Base-by-base conservation (phyloP, 2,797 vertebrate genomes). In the Schizopygopsis malacanthus region DNA sequence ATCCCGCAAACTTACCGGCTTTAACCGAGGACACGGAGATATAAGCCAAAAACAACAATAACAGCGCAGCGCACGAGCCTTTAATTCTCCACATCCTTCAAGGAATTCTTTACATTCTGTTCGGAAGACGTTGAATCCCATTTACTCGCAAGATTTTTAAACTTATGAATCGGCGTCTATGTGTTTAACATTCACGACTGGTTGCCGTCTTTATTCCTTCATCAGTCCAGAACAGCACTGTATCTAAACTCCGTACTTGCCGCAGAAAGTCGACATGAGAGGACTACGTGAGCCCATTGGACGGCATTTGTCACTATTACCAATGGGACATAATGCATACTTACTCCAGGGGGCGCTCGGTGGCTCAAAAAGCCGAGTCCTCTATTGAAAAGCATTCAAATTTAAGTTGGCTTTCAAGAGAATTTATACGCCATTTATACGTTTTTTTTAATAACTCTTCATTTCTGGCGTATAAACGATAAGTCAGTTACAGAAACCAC, bases 1-100 rank as follows among this genome's bases (percentile, higher is more conserved):
- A 50, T 65, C 71, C 91, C 91, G 86, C 11, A 70, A 90, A 95
- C 95, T 95, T 93, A 96, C 95, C 96, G 88, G 95, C 95, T 22
- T 89, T n/a, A 75, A 95, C 94, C 86, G 92, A 93, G 90, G 92
- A 93, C 89, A 90, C 88, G 67, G 91, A 90, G 87, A 96, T 87
- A 91, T 91, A 93, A 90, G 92, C 92, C 90, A 94, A 90, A 91
- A 95, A 89, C 71, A 95, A 89, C 90, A 91, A 93, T 81, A 85
- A 88, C 90, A 90, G 82, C 90, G 89, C 91, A 89, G 93, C 91
- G 82, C 89, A 93, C 86, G 76, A 91, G 91, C 92, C 90, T 84
- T 90, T 81, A 81, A 85, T 92, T 92, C 88, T 86, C 77, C 90
- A 94, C 95, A 95, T 96, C 93, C 93, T 94, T 91, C 88, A 90